Base-by-base conservation (phyloP, 2,888 invertebrate species). In the Chrysolina haemoptera region DNA sequence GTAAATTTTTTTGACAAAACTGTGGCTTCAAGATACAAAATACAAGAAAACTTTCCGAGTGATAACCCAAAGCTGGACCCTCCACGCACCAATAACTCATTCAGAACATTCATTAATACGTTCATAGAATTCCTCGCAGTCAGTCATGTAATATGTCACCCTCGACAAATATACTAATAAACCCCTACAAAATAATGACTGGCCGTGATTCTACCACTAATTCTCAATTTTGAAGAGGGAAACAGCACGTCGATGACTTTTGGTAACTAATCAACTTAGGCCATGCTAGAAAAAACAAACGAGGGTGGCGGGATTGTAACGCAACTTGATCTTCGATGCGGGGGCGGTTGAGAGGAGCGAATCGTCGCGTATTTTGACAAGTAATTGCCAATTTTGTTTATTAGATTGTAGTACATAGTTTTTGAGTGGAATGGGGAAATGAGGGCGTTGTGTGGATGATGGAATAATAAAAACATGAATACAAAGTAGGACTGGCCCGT, bases 151-250 rank as follows among this genome's bases (percentile, higher is more conserved):
- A 74, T 75, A 68, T 70, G 73, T 69, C 78, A 72, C 76, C 78
- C 76, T 70, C 70, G 65, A 48, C 73, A 73, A 66, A 73, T 62
- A 63, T 62, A 68, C 74, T 76, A 77, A 78, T 78, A 78, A 75
- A 76, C 76, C 78, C 76, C 76, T 74, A 76, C 78, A 76, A 73
- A 76, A 77, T 79, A 78, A 78, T 73, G 77, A 76, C 73, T 69
- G 76, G 73, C 78, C 71, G 81, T 82, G 81, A 82, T 82, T 80
- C 79, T 68, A 78, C 81, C 81, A 76, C 81, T 82, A 82, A 82
- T 82, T 80, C 76, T 72, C 76, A 78, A 81, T 79, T 81, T 78
- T 74, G 74, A 74, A 71, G 73, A 76, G 77, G 79, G 74, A 76
- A 71, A 71, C 70, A 59, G 66, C 72, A 76, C 73, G 70, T 72